Base-by-base conservation (phyloP, 1,140 invertebrate species). In the Teleogryllus occipitalis region DNA sequence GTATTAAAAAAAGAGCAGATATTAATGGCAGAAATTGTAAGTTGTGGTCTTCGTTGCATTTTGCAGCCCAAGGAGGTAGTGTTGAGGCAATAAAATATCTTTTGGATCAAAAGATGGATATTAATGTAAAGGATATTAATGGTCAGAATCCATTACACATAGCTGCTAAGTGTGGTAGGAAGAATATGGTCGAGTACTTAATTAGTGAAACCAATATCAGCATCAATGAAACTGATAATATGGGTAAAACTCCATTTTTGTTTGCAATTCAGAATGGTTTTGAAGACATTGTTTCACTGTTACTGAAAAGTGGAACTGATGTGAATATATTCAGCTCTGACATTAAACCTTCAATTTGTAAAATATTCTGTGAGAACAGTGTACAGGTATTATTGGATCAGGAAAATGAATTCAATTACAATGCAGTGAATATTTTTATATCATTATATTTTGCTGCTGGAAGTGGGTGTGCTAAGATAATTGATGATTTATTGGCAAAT, bases 1-100 rank as follows among this genome's bases (percentile, higher is more conserved):
- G 49, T 73, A 76, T 80, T 47, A 77, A 73, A 75, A 81, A 80
- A 49, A 82, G 82, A 80, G 82, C 81, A 22, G 82, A 83, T 80
- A 81, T 83, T 39, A 78, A 81, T 81, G 81, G 48, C 75, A 82
- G 79, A 81, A 81, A 49, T 80, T 47, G 49, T 75, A 80, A 78
- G 27, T 80, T 48, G 78, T 81, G 27, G 76, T 82, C 80, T 22
- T 39, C 82, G 39, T 76, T 83, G 47, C 82, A 83, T 82, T 82
- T 81, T 81, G 82, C 82, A 49, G 82, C 81, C 27, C 77, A 77
- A n/a, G 80, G 81, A 75, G 47, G 80, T 18, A 78, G 75, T 78
- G 46, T 81, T 21, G 79, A 82, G 73, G 47, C 81, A 74, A 49
- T 82, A 80, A 80, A 82, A 80, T 80, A 82, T 79, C 65, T 82